These are phyloP conservation scores for Ardeotis arabs DNA, from an alignment of 2,113 vertebrate genomes.

Conservation along the genomic window DNA sequence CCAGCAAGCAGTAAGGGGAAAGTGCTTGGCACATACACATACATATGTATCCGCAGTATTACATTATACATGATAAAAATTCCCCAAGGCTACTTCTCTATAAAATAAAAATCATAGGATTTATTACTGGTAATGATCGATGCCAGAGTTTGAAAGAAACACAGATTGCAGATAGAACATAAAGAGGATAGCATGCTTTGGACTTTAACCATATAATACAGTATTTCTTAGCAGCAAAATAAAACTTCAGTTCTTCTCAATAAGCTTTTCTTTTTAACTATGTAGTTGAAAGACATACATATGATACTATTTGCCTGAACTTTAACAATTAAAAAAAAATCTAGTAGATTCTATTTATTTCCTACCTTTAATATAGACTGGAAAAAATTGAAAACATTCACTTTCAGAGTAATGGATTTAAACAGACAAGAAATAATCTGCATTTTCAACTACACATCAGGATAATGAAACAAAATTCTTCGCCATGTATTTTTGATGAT, in stretches of 20 bases:
- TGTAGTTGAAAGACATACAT: neutral
- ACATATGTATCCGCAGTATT: neutral
- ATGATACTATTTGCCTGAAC: neutral
- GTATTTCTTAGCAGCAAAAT: neutral
- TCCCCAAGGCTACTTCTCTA: neutral
- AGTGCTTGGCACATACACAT: neutral
- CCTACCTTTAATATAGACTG: neutral
- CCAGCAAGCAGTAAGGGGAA: neutral
- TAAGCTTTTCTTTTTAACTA: neutral
- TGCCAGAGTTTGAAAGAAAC: neutral
- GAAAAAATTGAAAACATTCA: constrained; percentile 5
- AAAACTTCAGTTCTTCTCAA: neutral
- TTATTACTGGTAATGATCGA: neutral
- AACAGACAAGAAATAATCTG: neutral
- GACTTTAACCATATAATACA: neutral
- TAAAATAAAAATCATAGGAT: neutral
- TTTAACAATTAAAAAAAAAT: neutral
- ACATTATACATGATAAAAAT: neutral
- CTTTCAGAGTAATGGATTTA: neutral
- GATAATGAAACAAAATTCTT: constrained; percentile 3
- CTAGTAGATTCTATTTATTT: neutral
- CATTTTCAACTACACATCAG: neutral
- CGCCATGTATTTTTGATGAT: constrained; percentile 8
- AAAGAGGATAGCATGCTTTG: neutral
- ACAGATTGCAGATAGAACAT: neutral